Evolutionary conservation across 1,140 invertebrate species (phyloP), one percentile per base, ranked within the genome.

Genomic region (Papilio xuthus): DNA sequence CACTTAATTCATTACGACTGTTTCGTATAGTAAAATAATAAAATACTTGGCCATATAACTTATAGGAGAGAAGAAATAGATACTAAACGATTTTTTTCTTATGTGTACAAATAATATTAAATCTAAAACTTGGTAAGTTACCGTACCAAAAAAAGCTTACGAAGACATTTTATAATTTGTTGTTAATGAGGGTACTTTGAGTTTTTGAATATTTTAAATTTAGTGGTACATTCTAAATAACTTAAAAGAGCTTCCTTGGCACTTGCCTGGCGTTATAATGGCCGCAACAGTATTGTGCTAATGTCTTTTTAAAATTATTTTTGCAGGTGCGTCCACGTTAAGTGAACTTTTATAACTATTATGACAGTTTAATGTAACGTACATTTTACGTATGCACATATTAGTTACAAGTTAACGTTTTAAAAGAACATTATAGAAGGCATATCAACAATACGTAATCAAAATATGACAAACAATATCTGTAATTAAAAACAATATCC

Each of bases 261-360:
- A 42, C 41, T 76, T 41, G 73, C 41, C 28, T 41, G 73, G 44
- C 15, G 37, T 72, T 42, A 28, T 75, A 80, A 71, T 80, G 77
- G 72, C 67, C 56, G 67, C 47, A 18, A 37, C 41, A 53, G 71
- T 50, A 77, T 47, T 77, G 47, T 72, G 72, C 44, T 74, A 79
- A 79, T 79, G 78, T 78, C 74, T 70, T 79, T 63, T 50, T 63
- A 42, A 78, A 82, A 81, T 77, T 77, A 69, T 80, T 80, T 80
- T 80, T 78, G 75, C 79, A 82, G 81, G 81, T 82, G 81, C 28
- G 78, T 26, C 73, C 50, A 75, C n/a, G 72, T 78, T 78, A 82
- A 80, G 47, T 73, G 63, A 47, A 76, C 76, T 82, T 82, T 82
- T 75, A 82, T 82, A 82, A 77, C 75, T 80, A 44, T 78, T 82